Base-by-base conservation (phyloP, 2,797 vertebrate species). In the Pangasius krempfi region DNA sequence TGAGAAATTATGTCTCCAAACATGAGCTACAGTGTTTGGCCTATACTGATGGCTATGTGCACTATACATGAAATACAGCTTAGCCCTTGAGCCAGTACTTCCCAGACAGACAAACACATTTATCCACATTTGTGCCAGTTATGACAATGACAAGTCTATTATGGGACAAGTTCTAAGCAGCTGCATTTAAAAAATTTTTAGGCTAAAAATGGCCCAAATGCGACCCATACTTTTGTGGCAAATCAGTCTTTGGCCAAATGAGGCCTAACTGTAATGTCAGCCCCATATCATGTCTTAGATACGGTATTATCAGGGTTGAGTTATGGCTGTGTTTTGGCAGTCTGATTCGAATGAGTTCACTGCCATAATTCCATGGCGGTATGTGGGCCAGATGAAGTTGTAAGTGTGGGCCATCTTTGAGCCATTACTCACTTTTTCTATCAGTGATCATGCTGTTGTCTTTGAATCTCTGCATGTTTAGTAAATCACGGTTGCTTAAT, bases 271-370 rank as follows among this genome's bases (percentile, higher is more conserved):
- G 30, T 58, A 58, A 58, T 0, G 78, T 14, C 79, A 60, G 54
- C 33, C 75, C 14, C 79, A 6, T 81, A 40, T 80, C 79, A 50
- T 33, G 58, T 66, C 60, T 84, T 54, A 27, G 30, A 54, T 85
- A 70, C 25, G 47, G 20, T 72, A 70, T 37, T 47, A 37, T 70
- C 20, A 54, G 83, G 0, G 30, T 85, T 85, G 25, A 72, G 20
- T 85, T 85, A 70, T 54, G 30, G 18, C 30, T 85, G 66, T 37
- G 22, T 33, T 70, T 85, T 72, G 83, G 64, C 64, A 54, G 47
- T 9, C 66, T 14, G 47, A 72, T 56, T 56, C 12, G 22, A 84
- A 25, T 52, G 64, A 70, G 64, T 68, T 84, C 47, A 37, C 37
- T 54, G 47, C 66, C 7, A 8, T 84, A 84, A 70, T 70, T 68